Evolutionary conservation across 2,888 invertebrate species (phyloP).

Genomic region (Leucozona laternaria): DNA sequence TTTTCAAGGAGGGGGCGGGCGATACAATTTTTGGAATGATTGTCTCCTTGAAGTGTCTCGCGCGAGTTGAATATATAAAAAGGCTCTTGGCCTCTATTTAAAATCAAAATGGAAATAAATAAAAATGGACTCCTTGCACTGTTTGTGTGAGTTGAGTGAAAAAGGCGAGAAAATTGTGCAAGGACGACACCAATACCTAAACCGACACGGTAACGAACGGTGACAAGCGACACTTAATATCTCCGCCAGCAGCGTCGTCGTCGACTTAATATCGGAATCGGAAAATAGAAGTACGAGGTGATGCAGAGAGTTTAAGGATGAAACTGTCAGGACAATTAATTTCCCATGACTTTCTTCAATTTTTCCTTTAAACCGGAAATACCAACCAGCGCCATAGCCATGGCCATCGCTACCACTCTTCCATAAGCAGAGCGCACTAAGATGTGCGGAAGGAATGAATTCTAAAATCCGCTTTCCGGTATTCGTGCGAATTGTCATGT

Average conservation of each 20-base stretch:
- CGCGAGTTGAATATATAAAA: conserved; percentile 65
- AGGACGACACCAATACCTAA: too few species aligned
- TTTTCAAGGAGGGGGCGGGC: conserved; percentile 4
- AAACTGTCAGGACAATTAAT: conserved; percentile 74
- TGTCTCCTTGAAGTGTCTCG: conserved; percentile 33
- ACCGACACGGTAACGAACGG: conserved; percentile 56
- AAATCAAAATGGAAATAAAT: conserved; percentile 8
- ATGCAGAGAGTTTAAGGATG: conserved; percentile 58
- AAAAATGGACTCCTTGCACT: background rate
- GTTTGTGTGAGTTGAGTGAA: background rate
- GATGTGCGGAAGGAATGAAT: conserved; percentile 55
- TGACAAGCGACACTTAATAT: conserved; percentile 68
- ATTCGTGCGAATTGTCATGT: conserved; percentile 50
- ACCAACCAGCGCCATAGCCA: background rate
- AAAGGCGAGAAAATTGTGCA: conserved; percentile 37
- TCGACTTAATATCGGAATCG: conserved; percentile 24
- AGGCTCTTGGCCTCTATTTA: conserved; percentile 44
- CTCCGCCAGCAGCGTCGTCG: conserved; percentile 21
- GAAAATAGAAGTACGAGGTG: conserved; percentile 20
- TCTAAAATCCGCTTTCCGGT: conserved; percentile 65
- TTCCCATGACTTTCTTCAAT: conserved; percentile 69
- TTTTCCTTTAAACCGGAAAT: conserved; percentile 46
- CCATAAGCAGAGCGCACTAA: background rate
- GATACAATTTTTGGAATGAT: conserved; percentile 49
- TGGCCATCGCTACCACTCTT: background rate